Conservation (phyloP, 2,888 invertebrate species). For the Spisula solida region DNA sequence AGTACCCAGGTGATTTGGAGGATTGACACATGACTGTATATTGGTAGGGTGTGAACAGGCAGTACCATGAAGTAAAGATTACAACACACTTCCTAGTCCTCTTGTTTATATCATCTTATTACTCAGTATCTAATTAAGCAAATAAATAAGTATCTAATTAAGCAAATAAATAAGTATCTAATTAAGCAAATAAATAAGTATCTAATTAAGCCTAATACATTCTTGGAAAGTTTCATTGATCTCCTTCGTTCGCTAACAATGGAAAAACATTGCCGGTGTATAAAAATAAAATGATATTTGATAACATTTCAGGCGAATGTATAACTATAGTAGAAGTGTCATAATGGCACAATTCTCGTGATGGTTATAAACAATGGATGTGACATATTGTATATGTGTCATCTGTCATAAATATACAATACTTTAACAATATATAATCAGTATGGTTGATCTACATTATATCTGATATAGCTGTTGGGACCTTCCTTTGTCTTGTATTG, state of each 20-base stretch:
- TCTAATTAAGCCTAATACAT: no score
- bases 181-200: no score
- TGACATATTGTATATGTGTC: neutral
- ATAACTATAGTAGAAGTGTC: no score
- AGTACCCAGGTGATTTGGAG: no score
- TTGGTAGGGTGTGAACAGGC: no score
- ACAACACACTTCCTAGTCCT: no score
- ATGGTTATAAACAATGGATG: neutral
- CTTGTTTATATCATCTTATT: neutral
- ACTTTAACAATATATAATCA: neutral
- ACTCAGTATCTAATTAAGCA: neutral
- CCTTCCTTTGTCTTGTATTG: neutral
- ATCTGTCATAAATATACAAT: neutral
- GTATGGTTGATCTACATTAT: neutral
- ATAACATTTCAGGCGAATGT: neutral
- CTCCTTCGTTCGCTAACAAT: neutral
- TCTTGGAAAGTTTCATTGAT: neutral
- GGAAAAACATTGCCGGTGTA: no score
- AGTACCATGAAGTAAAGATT: no score
- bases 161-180: no score
- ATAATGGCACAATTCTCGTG: neutral
- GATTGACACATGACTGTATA: no score
- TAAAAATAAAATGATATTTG: neutral
- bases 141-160: no score
- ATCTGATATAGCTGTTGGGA: neutral